phyloP scores from a whole-genome alignment of 1,140 invertebrate species.

The Protaetia brevitarsis region DNA sequence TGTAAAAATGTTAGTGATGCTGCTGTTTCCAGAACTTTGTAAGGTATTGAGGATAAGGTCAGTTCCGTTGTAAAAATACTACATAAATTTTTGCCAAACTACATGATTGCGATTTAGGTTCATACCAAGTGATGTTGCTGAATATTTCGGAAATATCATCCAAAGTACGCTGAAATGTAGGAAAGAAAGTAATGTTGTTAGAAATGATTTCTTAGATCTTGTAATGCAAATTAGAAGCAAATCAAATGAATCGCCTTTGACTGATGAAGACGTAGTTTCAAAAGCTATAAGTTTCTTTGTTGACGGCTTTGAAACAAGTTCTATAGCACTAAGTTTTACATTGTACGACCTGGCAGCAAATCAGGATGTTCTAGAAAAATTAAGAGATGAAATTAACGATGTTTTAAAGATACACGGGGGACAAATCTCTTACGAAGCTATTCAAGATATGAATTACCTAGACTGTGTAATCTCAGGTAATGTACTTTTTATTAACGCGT shows the following conservation, averaged over 20 bases:
- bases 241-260: neutral
- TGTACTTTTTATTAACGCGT: neutral
- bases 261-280: conserved; percentile 7
- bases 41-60: no score
- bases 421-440: neutral
- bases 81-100: neutral
- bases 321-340: neutral
- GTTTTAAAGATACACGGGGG: neutral
- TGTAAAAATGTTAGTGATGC: no score
- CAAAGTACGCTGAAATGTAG: conserved; percentile 3
- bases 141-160: conserved; percentile 21
- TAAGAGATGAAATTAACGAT: neutral
- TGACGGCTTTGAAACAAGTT: conserved; percentile 12
- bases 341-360: conserved; percentile 1
- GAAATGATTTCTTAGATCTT: conserved; percentile 13
- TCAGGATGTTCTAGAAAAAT: neutral
- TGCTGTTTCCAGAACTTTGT: no score
- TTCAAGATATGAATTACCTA: conserved; percentile 3
- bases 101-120: conserved; percentile 18
- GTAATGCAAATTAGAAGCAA: conserved; percentile 3
- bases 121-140: neutral
- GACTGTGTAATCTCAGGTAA: conserved; percentile 34
- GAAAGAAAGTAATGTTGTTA: conserved; percentile 10
- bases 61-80: no score
- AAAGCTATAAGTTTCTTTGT: conserved; percentile 2